Evolutionary conservation across 2,888 invertebrate genomes (phyloP).

Genomic region (Zonitis immaculata): DNA sequence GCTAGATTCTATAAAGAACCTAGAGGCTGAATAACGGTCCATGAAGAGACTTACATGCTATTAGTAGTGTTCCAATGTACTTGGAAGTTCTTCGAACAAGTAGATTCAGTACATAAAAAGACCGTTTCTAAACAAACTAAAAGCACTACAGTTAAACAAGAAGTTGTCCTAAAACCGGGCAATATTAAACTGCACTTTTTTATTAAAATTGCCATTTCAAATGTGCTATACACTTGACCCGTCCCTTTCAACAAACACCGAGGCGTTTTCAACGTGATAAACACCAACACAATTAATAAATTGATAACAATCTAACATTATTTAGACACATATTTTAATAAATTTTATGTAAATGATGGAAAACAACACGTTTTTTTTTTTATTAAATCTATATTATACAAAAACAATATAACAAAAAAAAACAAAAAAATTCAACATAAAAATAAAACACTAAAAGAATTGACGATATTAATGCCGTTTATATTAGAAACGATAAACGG

Average conservation of each 20-base stretch:
- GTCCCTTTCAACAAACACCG: slow-evolving; percentile 10
- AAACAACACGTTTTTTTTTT: background rate
- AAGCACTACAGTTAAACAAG: slow-evolving; percentile 53
- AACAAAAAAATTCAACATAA: too few relatives aligned
- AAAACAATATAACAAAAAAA: background rate
- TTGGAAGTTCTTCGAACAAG: slow-evolving; percentile 78
- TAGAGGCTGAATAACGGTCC: slow-evolving; percentile 9
- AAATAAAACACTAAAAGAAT: too few relatives aligned
- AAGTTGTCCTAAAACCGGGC: slow-evolving; percentile 45
- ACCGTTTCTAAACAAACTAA: slow-evolving; percentile 56
- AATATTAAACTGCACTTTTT: slow-evolving; percentile 37
- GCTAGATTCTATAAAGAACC: slow-evolving; percentile 5
- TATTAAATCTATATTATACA: background rate
- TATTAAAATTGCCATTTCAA: slow-evolving; percentile 32
- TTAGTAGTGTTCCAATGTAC: slow-evolving; percentile 90
- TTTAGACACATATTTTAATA: slow-evolving; percentile 15
- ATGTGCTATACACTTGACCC: slow-evolving; percentile 6
- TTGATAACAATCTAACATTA: slow-evolving; percentile 9
- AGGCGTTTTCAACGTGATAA: slow-evolving; percentile 8
- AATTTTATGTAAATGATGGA: background rate
- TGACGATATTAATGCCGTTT: too few relatives aligned
- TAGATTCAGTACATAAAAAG: slow-evolving; percentile 56
- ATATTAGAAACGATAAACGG: too few relatives aligned
- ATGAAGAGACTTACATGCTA: slow-evolving; percentile 61
- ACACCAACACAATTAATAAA: slow-evolving; percentile 11